phyloP scores from a whole-genome alignment of 37 sponge, comb jelly and placozoan species.

The Aphrocallistes beatrix region DNA sequence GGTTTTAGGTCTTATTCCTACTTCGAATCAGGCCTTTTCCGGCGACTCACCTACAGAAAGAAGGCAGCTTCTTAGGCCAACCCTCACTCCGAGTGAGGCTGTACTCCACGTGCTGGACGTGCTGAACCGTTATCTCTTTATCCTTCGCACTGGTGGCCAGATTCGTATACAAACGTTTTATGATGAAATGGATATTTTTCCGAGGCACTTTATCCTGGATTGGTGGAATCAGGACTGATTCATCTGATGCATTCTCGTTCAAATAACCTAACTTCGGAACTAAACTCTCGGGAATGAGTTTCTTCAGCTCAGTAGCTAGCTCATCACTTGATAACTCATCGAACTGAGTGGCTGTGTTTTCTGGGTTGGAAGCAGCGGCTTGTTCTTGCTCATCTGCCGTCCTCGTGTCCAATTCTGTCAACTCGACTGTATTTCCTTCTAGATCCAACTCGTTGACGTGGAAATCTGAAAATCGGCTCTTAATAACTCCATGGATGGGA shows the following conservation, averaged over 20 bases:
- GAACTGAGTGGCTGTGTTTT: not conserved
- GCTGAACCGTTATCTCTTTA: not conserved
- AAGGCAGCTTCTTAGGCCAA: not conserved
- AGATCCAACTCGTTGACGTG: not conserved
- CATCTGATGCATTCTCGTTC: not conserved
- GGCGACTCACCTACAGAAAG: no score
- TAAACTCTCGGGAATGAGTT: not conserved
- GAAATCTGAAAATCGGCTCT: not conserved
- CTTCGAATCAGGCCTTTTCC: no score
- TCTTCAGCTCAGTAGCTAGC: not conserved
- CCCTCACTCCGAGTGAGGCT: not conserved
- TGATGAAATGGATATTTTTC: not conserved
- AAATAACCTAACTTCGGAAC: not conserved
- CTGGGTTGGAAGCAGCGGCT: not conserved
- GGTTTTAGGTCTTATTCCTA: no score
- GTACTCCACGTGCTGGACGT: not conserved
- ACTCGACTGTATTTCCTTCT: not conserved
- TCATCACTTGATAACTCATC: not conserved
- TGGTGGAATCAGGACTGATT: not conserved
- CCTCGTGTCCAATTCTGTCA: not conserved
- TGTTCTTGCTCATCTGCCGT: conserved; percentile 6
- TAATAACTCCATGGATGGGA: not conserved
- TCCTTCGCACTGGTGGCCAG: conserved; percentile 3
- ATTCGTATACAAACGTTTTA: not conserved
- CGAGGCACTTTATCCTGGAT: not conserved